phyloP scores from a whole-genome alignment of 2,797 vertebrate species.

The Smutsia gigantea region DNA sequence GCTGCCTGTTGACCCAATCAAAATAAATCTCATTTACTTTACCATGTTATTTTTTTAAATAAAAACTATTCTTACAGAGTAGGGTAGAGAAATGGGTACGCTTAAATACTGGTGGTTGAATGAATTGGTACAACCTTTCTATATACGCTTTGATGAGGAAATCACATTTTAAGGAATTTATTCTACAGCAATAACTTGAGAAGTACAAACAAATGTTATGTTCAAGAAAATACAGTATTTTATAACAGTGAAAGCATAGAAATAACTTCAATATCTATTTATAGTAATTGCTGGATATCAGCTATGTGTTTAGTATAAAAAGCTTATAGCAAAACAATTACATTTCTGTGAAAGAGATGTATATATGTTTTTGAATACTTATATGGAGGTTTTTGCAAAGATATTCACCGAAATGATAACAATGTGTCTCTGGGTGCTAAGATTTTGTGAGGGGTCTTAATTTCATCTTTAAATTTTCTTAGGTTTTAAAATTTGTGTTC shows the following conservation, averaged over 20 bases:
- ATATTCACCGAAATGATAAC: neutral
- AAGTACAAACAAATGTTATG: neutral
- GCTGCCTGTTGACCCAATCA: neutral
- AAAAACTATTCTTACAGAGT: neutral
- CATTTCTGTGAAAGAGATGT: neutral
- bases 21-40: neutral
- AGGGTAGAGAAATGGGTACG: neutral
- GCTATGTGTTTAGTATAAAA: neutral
- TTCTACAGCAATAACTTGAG: neutral
- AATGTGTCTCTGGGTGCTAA: neutral
- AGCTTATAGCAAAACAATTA: neutral
- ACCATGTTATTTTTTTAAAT: neutral
- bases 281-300: neutral
- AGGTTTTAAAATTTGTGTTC: conserved; percentile 1
- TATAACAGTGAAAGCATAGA: neutral
- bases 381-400: neutral
- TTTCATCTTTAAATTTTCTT: neutral
- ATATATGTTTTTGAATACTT: neutral
- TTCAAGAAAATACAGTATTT: conserved; percentile 13
- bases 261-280: conserved; percentile 5
- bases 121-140: neutral
- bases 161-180: neutral
- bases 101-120: neutral
- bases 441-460: conserved; percentile 23
- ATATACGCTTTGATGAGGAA: neutral